Conservation (phyloP, 1,140 invertebrate genomes). For the Zaprionus africanus region DNA sequence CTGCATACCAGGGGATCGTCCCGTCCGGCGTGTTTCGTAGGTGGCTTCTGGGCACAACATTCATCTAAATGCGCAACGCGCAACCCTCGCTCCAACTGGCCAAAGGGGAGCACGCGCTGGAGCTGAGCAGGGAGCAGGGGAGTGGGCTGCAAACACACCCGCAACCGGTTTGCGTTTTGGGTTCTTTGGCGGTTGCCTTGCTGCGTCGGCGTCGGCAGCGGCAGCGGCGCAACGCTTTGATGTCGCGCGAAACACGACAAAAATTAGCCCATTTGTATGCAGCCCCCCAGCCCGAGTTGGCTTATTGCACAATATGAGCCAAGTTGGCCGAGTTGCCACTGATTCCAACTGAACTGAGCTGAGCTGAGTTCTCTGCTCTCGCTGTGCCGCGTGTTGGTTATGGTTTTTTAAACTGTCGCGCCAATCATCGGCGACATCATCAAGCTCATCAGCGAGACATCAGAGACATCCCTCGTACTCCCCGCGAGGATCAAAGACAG, state of each 20-base stretch:
- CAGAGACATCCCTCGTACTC: not conserved
- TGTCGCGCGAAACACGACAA: conserved; percentile 46
- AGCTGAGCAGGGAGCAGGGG: not conserved
- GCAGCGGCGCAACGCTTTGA: conserved; percentile 57
- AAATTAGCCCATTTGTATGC: conserved; percentile 84
- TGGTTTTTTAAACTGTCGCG: conserved; percentile 83
- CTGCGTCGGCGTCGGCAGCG: conserved; percentile 7
- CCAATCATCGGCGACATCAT: conserved; percentile 74
- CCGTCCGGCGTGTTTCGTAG: conserved; percentile 51
- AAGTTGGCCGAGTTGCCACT: conserved; percentile 41
- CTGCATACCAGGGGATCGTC: conserved; percentile 54
- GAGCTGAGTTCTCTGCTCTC: not conserved
- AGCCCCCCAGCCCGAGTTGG: conserved; percentile 61
- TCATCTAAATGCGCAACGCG: conserved; percentile 81
- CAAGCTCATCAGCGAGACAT: conserved; percentile 29
- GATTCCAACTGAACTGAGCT: not conserved
- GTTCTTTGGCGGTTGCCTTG: conserved; percentile 64
- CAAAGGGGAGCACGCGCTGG: not conserved
- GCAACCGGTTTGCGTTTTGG: conserved; percentile 78
- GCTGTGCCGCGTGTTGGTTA: conserved; percentile 66
- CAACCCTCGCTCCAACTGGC: conserved; percentile 15
- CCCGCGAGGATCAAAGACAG: conserved; percentile 7
- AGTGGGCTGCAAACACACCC: conserved; percentile 44
- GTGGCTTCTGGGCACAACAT: conserved; percentile 76
- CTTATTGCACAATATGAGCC: conserved; percentile 83